Evolutionary conservation across 2,888 invertebrate species (phyloP).

Genomic region (Nomada fabriciana): DNA sequence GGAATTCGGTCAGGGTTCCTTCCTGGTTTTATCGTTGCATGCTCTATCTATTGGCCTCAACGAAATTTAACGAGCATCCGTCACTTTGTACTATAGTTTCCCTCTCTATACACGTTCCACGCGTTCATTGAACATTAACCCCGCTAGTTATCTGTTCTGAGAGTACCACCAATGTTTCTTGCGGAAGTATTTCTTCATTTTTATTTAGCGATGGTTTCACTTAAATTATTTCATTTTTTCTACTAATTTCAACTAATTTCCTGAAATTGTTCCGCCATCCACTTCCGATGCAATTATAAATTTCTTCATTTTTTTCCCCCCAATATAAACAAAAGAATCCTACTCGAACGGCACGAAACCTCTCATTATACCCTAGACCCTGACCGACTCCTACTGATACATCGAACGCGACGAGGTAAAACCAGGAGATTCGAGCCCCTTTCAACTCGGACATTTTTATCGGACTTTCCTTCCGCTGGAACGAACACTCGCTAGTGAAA

Average conservation of each 20-base stretch:
- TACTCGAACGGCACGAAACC: no score
- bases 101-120: neutral
- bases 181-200: neutral
- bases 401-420: conserved; percentile 8
- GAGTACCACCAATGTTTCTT: no score
- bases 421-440: conserved; percentile 5
- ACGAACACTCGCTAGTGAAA: neutral
- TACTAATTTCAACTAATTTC: no score
- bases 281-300: neutral
- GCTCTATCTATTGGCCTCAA: conserved; percentile 46
- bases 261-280: neutral
- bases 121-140: conserved; percentile 8
- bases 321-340: neutral
- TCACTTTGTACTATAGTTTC: neutral
- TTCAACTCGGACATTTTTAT: conserved; percentile 20
- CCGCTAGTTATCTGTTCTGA: no score
- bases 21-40: conserved; percentile 42
- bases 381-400: conserved; percentile 6
- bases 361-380: neutral
- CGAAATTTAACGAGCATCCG: conserved; percentile 31
- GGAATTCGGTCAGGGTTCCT: conserved; percentile 68
- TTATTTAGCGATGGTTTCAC: neutral
- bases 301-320: neutral
- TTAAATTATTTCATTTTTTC: neutral
- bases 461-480: conserved; percentile 17